A percentile compares a stretch with the other conserved stretches of the same genome.
Evolutionary conservation across 2,797 vertebrate genomes (phyloP).

Genomic region (Sarcoramphus papa): DNA sequence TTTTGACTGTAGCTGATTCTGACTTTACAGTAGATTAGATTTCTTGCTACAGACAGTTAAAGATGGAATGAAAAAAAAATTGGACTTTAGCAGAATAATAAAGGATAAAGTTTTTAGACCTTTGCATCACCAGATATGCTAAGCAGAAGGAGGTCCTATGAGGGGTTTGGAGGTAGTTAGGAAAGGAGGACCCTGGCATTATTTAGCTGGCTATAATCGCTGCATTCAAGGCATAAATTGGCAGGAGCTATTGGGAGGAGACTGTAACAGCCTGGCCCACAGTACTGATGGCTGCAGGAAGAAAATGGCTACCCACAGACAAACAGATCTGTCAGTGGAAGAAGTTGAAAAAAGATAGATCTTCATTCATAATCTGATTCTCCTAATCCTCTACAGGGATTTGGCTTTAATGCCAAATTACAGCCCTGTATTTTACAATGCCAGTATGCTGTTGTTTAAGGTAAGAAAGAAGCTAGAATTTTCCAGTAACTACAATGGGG

Average conservation of each 20-base stretch:
- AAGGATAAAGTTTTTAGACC: not conserved
- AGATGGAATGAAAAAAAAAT: not conserved
- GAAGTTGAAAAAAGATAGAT: not conserved
- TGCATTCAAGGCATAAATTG: not conserved
- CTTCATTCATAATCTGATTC: not conserved
- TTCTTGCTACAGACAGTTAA: not conserved
- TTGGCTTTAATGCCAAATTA: not conserved
- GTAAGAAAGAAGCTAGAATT: not conserved
- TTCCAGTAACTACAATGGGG: not conserved
- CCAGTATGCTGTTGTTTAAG: not conserved
- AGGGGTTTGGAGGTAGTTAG: not conserved
- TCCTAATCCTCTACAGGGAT: not conserved
- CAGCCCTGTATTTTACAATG: not conserved
- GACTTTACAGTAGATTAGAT: not conserved
- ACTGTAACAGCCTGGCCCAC: not conserved
- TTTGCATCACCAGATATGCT: not conserved
- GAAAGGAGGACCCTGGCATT: not conserved
- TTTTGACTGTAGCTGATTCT: not conserved
- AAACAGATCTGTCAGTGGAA: not conserved
- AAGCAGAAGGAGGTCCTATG: not conserved
- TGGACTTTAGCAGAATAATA: not conserved
- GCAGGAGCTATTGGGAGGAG: not conserved
- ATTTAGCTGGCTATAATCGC: not conserved
- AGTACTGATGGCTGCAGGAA: not conserved
- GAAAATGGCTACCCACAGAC: not conserved